Base-by-base conservation (phyloP, 2,113 vertebrate genomes). In the Microtus ochrogaster region DNA sequence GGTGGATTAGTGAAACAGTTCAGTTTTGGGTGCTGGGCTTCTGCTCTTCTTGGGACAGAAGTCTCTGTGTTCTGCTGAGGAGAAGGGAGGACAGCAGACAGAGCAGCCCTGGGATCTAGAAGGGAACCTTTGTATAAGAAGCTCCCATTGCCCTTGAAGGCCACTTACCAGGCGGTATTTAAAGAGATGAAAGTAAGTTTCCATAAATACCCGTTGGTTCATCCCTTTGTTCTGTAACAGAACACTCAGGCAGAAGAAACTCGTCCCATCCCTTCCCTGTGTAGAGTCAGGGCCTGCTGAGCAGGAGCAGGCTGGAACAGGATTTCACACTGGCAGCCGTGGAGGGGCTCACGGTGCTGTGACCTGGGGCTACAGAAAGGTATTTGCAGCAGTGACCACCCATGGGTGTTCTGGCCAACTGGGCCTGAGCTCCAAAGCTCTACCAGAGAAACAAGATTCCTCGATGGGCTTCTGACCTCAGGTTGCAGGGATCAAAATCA, bases 381-480 rank as follows among this genome's bases (percentile, higher is more conserved):
- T 95, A 94, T 97, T 96, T 55, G 95, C 44, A 73, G 24, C 49
- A 94, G 92, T 44, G 94, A 94, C 79, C 26, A 96, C 88, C 95
- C 85, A 86, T 28, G 36, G 68, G 96, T 28, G 92, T 5, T 2
- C 85, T 98, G 77, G 91, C 72, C 68, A 98, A 97, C 89, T 90
- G 92, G 91, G 61, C 55, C 94, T 97, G 96, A 98, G 98, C 98
- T 97, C 96, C 94, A 95, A 96, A 95, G 83, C 94, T 98, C 91
- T 81, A 97, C 97, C 94, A 96, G 97, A 97, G 92, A 98, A 91
- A 90, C 17, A 24, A 98, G 90, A 97, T 77, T 98, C 98, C 94
- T 98, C 96, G 72, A 94, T 82, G 92, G 92, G 92, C 95, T 89
- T 93, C 58, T 94, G 94, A 96, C 86, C 92, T 90, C 92, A 92